Percentiles rank a stretch among this genome's conserved stretches.
Conservation (phyloP, 2,113 vertebrate genomes). For the Toxotes chatareus region DNA sequence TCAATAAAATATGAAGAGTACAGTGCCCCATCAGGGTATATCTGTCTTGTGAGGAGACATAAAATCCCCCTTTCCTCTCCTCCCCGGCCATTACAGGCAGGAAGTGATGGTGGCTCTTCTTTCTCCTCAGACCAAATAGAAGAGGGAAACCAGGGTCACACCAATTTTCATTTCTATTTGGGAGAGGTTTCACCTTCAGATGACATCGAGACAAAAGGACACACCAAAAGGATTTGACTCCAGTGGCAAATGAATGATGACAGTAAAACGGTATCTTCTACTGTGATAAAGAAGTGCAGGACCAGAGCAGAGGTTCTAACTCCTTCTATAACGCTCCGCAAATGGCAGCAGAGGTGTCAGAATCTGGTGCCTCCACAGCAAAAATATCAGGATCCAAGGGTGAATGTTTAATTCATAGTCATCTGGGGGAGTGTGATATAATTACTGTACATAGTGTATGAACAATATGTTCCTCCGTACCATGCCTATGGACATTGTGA, state of each 20-base stretch:
- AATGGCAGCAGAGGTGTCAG: not conserved
- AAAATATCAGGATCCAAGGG: not conserved
- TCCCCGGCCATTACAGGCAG: slow-evolving; percentile 27
- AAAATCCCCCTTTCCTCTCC: not conserved
- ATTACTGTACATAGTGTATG: not conserved
- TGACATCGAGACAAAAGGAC: slow-evolving; percentile 32
- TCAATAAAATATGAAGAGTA: slow-evolving; percentile 79
- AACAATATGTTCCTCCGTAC: not conserved
- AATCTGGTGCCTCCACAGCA: not conserved
- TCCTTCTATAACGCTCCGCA: not conserved
- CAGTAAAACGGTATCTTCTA: slow-evolving; percentile 19
- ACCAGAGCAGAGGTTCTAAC: not conserved
- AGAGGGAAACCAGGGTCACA: slow-evolving; percentile 42
- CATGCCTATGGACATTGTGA: not conserved
- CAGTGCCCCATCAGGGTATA: slow-evolving; percentile 42
- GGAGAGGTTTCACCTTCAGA: slow-evolving; percentile 45
- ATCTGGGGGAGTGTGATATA: not conserved
- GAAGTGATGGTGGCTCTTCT: slow-evolving; percentile 8
- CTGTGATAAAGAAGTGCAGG: not conserved
- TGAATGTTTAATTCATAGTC: not conserved
- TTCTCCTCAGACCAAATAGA: slow-evolving; percentile 55
- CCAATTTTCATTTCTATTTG: slow-evolving; percentile 56
- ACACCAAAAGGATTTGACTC: slow-evolving; percentile 25
- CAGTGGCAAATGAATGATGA: slow-evolving; percentile 29
- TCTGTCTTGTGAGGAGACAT: slow-evolving; percentile 10